Conservation (phyloP, 2,888 invertebrate species). For the Acronicta leporina region DNA sequence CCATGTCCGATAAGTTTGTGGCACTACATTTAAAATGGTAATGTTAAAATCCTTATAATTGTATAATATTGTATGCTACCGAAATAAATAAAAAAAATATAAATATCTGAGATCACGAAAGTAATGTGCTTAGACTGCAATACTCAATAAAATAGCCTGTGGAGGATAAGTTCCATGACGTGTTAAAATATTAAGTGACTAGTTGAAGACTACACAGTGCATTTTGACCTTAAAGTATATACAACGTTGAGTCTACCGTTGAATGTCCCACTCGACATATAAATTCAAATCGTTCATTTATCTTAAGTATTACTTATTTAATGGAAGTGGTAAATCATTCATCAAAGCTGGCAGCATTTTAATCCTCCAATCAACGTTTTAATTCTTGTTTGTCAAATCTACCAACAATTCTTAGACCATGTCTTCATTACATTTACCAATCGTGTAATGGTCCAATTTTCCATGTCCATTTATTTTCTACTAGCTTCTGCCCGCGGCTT, state of each 20-base stretch:
- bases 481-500: too few species aligned
- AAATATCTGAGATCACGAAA: slow-evolving; percentile 64
- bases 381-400: slow-evolving; percentile 49
- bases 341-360: slow-evolving; percentile 24
- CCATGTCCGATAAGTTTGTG: neutral
- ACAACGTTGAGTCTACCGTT: slow-evolving; percentile 3
- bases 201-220: slow-evolving; percentile 44
- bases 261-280: slow-evolving; percentile 24
- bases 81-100: slow-evolving; percentile 31
- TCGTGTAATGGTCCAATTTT: too few species aligned
- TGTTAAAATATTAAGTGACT: slow-evolving; percentile 49
- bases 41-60: slow-evolving; percentile 4
- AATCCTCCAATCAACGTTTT: slow-evolving; percentile 10
- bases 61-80: slow-evolving; percentile 1
- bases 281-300: slow-evolving; percentile 11
- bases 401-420: slow-evolving; percentile 26
- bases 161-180: slow-evolving; percentile 39
- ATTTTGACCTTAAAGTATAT: slow-evolving; percentile 48
- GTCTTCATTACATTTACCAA: too few species aligned
- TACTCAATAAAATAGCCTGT: slow-evolving; percentile 51
- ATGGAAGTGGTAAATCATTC: too few species aligned
- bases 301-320: too few species aligned
- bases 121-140: slow-evolving; percentile 53
- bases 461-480: too few species aligned
- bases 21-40: slow-evolving; percentile 13